These are phyloP conservation scores for Leiothrix lutea DNA, from an alignment of 2,113 vertebrate genomes.

Conservation along the genomic window DNA sequence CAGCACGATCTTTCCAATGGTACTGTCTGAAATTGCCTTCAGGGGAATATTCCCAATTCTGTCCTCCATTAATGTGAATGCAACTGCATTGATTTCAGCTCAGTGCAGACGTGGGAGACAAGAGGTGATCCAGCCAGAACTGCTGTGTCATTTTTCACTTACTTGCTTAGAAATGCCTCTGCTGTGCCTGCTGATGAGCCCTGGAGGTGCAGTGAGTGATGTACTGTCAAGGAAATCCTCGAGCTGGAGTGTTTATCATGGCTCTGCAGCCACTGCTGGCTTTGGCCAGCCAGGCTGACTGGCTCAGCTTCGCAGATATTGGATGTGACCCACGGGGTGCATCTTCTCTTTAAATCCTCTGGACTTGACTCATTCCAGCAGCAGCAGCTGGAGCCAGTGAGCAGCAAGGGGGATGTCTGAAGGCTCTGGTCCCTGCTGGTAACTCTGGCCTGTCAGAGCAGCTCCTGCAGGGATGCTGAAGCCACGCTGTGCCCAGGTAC, in stretches of 20 bases:
- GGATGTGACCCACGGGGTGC: neutral
- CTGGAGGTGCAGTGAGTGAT: neutral
- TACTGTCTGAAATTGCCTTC: neutral
- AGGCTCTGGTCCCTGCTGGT: neutral
- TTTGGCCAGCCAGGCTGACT: neutral
- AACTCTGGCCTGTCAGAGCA: neutral
- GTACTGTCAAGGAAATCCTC: conserved; percentile 32
- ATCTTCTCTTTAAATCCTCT: neutral
- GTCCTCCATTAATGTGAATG: neutral
- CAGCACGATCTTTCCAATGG: neutral
- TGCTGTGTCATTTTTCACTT: conserved; percentile 41
- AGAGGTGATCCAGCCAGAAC: neutral
- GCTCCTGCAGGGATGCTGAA: neutral
- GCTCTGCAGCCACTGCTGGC: neutral
- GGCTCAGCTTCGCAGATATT: neutral
- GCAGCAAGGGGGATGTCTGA: neutral
- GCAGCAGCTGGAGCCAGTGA: neutral
- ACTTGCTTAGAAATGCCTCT: neutral
- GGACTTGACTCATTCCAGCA: neutral
- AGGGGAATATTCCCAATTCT: neutral
- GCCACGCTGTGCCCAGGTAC: accelerated
- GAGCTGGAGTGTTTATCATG: neutral
- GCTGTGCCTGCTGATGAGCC: neutral
- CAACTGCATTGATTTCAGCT: neutral
- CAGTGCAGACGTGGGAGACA: neutral